These are phyloP conservation scores for Xenopus borealis DNA, from an alignment of 2,113 vertebrate genomes.

Conservation along the genomic window DNA sequence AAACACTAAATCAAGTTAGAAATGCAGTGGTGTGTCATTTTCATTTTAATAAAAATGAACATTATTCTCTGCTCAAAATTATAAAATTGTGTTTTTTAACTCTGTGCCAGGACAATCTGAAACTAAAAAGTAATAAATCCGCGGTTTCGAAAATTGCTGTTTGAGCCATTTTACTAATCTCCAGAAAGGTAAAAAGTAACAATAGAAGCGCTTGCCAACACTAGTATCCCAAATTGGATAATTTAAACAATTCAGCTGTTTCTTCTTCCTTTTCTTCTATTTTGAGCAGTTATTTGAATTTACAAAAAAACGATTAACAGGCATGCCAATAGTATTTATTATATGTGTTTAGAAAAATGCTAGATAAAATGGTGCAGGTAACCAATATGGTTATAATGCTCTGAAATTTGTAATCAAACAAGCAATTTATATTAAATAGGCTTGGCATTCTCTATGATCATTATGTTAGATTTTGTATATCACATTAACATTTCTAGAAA, in stretches of 20 bases:
- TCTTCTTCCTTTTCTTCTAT: slow-evolving; percentile 29
- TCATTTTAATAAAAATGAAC: slow-evolving; percentile 85
- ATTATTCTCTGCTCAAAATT: slow-evolving; percentile 81
- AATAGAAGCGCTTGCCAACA: slow-evolving; percentile 49
- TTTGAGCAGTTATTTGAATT: background rate
- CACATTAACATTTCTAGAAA: too few species aligned
- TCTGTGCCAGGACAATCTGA: slow-evolving; percentile 74
- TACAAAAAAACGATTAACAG: too few species aligned
- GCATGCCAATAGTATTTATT: too few species aligned
- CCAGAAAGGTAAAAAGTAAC: slow-evolving; percentile 58
- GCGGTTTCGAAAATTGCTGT: slow-evolving; percentile 72
- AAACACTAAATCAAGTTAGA: slow-evolving; percentile 92
- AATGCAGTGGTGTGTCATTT: slow-evolving; percentile 84
- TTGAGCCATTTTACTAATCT: slow-evolving; percentile 65
- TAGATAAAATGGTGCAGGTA: too few species aligned
- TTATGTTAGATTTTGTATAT: too few species aligned
- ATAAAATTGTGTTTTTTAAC: slow-evolving; percentile 79
- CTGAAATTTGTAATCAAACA: too few species aligned
- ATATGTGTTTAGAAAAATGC: too few species aligned
- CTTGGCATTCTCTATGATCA: too few species aligned
- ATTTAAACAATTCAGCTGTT: slow-evolving; percentile 38
- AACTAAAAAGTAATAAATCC: slow-evolving; percentile 78
- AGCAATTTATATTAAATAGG: too few species aligned
- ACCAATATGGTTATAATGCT: too few species aligned
- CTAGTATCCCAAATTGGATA: slow-evolving; percentile 29